Percentiles rank a stretch among this genome's conserved stretches.
Conservation (phyloP, 2,888 invertebrate genomes). For the Steinernema hermaphroditum region DNA sequence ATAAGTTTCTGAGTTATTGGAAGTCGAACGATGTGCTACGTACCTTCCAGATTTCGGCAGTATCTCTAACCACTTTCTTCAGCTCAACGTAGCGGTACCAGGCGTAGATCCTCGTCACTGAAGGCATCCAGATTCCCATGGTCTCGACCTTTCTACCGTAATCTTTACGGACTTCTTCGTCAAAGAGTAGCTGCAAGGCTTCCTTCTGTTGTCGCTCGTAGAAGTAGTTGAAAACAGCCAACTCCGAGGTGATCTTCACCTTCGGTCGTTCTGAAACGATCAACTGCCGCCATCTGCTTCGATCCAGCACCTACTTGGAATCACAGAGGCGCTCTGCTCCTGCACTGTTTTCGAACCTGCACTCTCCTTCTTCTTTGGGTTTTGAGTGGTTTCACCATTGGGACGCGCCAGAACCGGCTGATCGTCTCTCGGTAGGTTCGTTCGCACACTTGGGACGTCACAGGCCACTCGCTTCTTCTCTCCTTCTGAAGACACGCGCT, state of each 20-base stretch:
- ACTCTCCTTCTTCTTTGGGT: neutral
- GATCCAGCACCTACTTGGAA: neutral
- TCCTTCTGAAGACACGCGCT: too few species aligned
- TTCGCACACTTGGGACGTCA: too few species aligned
- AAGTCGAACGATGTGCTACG: neutral
- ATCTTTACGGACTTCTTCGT: neutral
- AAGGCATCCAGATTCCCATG: neutral
- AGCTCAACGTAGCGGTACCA: neutral
- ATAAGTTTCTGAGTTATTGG: neutral
- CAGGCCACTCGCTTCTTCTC: too few species aligned
- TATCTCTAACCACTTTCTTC: neutral
- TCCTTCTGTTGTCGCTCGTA: neutral
- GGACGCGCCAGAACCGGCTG: neutral
- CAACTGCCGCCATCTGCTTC: neutral
- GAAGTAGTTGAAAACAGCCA: neutral
- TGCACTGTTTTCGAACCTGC: neutral
- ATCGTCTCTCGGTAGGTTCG: too few species aligned
- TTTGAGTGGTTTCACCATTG: neutral
- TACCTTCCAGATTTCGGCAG: neutral
- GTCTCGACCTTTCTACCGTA: neutral
- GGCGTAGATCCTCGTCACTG: neutral
- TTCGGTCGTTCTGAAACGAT: neutral
- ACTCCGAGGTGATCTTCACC: neutral
- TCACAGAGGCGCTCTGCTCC: neutral
- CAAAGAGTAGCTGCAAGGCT: neutral